Evolutionary conservation across 1,140 invertebrate species (phyloP), one percentile per base, ranked within the genome.

Genomic region (Neodiprion pinetum): DNA sequence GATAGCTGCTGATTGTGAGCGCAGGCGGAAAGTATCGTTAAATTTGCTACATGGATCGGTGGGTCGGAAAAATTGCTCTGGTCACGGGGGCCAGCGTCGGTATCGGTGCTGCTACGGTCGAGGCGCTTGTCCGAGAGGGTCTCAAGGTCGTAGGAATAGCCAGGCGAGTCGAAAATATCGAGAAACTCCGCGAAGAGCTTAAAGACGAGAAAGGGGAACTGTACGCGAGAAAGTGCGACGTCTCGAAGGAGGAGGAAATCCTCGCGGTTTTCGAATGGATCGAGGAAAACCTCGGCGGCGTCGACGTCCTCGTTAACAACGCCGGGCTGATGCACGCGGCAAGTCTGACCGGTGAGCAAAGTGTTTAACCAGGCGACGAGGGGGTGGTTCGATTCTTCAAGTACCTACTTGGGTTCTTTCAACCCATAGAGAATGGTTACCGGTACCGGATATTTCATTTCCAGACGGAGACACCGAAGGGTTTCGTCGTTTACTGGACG

Each of bases 221-320:
- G 3, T 83, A 90, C 75, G 81, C 91, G 0, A 72, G 90, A 11
- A 83, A 90, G 76, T 93, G 92, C 79, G 95, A 96, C 82, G 81
- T 96, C 1, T 87, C 88, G 1, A 91, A 92, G 17, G 90, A 92
- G 80, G 88, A 91, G 1, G 92, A 94, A 0, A 91, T 96, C 66
- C 80, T 91, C 12, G 84, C 86, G 17, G 90, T 93, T 65, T 96
- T 96, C 80, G 81, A 90, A 73, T 91, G 90, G 89, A 89, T 92
- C n/a, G 88, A 91, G 66, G 82, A 89, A 12, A 89, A 90, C 1
- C 85, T 92, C 48, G 93, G 92, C 7, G 91, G 91, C 14, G 87
- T 94, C 1, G 91, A 95, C 80, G 86, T 96, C 1, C 87, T 95
- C 67, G 87, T 96, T 47, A 96, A 96, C 81, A 95, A 94, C 82